Evolutionary conservation across 1,140 invertebrate species (phyloP).

Genomic region (Cyclargus thomasi): DNA sequence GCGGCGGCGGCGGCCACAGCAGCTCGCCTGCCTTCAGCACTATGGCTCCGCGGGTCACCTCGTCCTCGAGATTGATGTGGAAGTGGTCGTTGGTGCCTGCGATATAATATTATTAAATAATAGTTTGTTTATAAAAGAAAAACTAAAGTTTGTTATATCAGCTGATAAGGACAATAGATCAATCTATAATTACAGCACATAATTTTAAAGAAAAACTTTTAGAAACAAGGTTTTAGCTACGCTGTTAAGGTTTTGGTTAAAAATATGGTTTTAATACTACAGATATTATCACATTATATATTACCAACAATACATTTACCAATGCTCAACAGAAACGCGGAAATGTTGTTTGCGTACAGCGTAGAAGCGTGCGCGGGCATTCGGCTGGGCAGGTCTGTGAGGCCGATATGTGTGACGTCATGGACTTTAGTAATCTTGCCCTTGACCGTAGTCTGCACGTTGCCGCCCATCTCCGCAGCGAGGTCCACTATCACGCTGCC

Average conservation of each 20-base stretch:
- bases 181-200: no score
- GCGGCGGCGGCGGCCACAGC: constrained; percentile 87
- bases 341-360: constrained; percentile 93
- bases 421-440: constrained; percentile 85
- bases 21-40: constrained; percentile 84
- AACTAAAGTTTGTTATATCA: no score
- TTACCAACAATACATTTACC: constrained; percentile 63
- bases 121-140: no score
- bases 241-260: no score
- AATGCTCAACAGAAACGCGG: constrained; percentile 89
- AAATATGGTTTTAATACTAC: no score
- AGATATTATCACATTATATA: no score
- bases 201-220: no score
- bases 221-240: no score
- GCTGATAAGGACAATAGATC: no score
- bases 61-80: constrained; percentile 87
- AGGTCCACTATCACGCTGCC: constrained; percentile 93
- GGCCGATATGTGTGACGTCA: constrained; percentile 89
- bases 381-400: constrained; percentile 89
- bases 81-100: constrained; percentile 84
- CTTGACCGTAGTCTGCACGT: constrained; percentile 89
- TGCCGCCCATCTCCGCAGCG: constrained; percentile 92
- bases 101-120: background rate
- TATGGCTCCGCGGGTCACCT: constrained; percentile 90
- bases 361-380: constrained; percentile 91